Base-by-base conservation (phyloP, 2,888 invertebrate species). In the Altica lythri region DNA sequence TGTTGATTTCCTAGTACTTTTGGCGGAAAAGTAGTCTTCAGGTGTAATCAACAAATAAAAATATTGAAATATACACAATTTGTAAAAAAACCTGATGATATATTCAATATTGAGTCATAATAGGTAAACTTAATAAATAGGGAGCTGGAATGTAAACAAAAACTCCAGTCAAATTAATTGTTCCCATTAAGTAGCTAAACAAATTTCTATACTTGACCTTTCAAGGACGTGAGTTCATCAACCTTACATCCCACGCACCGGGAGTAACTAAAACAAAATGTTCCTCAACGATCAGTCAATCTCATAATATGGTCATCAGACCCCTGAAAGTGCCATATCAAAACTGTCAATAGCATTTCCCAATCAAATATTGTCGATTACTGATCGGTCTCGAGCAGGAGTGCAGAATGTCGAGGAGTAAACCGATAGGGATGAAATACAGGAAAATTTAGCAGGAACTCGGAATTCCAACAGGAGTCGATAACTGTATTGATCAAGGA, bases 341-440 rank as follows among this genome's bases (percentile, higher is more conserved):
- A 40, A 46, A 19, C 35, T 49, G 46, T 35, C 49, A 37, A 56
- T 52, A 52, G 8, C 47, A 45, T 40, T 57, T 51, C 19, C 63
- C 65, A 65, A 66, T 67, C 62, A 62, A 61, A 63, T 67, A 68
- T 67, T 67, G 67, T 63, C 67, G 66, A 67, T 66, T 67, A 61
- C 68, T 65, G 64, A 69, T 70, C 66, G 66, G 53, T 64, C 53
- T 48, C 47, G 53, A 66, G 16, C 68, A 68, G 70, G 67, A 61
- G 34, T 64, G 38, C 68, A 70, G 68, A 50, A 68, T 32, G 27
- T 16, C 27, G 53, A 49, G 53, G 56, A 62, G 64, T 56, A 57
- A 59, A 55, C 60, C 56, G 60, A 60, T 53, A 53, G 18, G 10
- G 4, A 55, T 56, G 57, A 53, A 48, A 40, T 44, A 48, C 53